Base-by-base conservation (phyloP, 2,113 vertebrate genomes). In the Pygoscelis antarcticus region DNA sequence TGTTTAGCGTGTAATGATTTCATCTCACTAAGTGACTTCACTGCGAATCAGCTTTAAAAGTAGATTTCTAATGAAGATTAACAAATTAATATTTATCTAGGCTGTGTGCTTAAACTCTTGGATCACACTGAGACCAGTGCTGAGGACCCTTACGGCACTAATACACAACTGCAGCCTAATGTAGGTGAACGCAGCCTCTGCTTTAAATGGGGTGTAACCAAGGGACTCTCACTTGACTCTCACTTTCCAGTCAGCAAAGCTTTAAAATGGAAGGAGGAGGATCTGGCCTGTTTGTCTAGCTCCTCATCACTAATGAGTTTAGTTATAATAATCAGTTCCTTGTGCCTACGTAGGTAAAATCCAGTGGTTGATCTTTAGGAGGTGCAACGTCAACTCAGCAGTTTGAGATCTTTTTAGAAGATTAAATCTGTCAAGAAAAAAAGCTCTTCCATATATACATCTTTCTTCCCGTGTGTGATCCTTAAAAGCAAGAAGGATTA, bases 1-100 rank as follows among this genome's bases (percentile, higher is more conserved):
- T 84, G 85, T 94, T 96, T 85, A 93, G 75, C 9, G 71, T 40
- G 92, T 75, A 90, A 3, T 93, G 85, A 90, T 88, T 97, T 93
- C 30, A 36, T 90, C 92, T 72, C 77, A 80, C 80, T 88, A 82
- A 93, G 82, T 78, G 89, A 81, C 89, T 91, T 91, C 70, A 14
- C 62, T 61, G 34, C 0, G 0, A 61, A 83, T 80, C 47, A 62
- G 60, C 58, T 83, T 80, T 42, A 90, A 72, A 91, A 93, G 69
- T 27, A 72, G 81, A 46, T 84, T 84, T 69, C 38, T 89, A 89
- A 89, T 78, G 38, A 90, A 70, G 75, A 91, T 57, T 79, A 93
- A 69, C 34, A 40, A 90, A 89, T 91, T 40, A 70, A 64, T 86
- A 71, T 90, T 93, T 78, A 66, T 74, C 86, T 81, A 44, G 26